Percentiles rank a stretch among this genome's conserved stretches.
Evolutionary conservation across 2,888 invertebrate species (phyloP).

Genomic region (Agapetus fuscipes): DNA sequence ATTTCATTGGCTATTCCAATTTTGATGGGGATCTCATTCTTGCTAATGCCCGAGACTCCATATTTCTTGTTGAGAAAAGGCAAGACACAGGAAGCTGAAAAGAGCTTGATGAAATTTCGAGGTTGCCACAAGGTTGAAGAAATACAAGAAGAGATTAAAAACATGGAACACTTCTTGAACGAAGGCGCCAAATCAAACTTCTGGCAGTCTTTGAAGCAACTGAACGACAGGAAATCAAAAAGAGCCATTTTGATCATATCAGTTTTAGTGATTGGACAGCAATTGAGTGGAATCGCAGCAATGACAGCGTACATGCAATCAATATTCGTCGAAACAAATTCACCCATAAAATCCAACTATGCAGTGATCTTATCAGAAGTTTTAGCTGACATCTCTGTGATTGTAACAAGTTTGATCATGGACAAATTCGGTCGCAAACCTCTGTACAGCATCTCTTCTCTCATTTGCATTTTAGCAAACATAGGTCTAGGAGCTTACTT

Average conservation of each 20-base stretch:
- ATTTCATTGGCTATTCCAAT: constrained; percentile 14
- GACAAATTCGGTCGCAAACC: constrained; percentile 19
- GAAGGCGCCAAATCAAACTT: constrained; percentile 13
- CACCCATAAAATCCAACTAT: constrained; percentile 13
- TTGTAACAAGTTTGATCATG: constrained; percentile 14
- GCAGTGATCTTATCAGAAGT: constrained; percentile 17
- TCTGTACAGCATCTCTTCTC: constrained; percentile 12
- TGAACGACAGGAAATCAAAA: constrained; percentile 12
- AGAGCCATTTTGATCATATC: constrained; percentile 19
- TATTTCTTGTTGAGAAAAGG: constrained; percentile 17
- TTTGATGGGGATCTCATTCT: constrained; percentile 13
- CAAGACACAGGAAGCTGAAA: constrained; percentile 12
- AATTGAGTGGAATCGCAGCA: constrained; percentile 16
- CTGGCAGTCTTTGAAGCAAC: constrained; percentile 12
- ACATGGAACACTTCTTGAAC: constrained; percentile 16
- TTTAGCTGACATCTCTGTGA: constrained; percentile 12
- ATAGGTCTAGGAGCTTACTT: constrained; percentile 13
- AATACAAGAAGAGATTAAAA: constrained; percentile 17
- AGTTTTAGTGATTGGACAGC: constrained; percentile 15
- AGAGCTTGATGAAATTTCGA: constrained; percentile 16
- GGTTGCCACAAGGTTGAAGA: constrained; percentile 14
- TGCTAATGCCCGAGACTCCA: constrained; percentile 19
- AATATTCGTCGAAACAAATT: constrained; percentile 16
- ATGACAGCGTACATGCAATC: constrained; percentile 18
- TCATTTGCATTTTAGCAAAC: constrained; percentile 15